A percentile compares a stretch with the other conserved stretches of the same genome.
Evolutionary conservation across 2,113 vertebrate species (phyloP).

Genomic region (Spilogale gracilis): DNA sequence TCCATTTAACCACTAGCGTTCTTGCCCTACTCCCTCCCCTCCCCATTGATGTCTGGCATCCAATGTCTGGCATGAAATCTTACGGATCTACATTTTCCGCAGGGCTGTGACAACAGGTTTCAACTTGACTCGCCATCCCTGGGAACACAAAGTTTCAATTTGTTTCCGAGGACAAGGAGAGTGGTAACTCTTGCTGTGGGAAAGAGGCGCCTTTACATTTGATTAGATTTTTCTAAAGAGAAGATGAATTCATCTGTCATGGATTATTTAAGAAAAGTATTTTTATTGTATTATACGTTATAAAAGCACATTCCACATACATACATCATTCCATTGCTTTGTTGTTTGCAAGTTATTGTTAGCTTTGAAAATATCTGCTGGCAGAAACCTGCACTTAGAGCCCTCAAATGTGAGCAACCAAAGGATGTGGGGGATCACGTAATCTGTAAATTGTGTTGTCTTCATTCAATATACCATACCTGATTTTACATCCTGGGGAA

Average conservation of each 20-base stretch:
- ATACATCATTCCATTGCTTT: not conserved
- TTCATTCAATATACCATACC: fast-evolving
- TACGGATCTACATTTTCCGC: slow-evolving; percentile 64
- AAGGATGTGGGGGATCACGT: not conserved
- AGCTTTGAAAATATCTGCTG: not conserved
- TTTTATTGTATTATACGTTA: slow-evolving; percentile 40
- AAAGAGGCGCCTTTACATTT: slow-evolving; percentile 58
- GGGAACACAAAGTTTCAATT: slow-evolving; percentile 70
- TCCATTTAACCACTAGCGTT: slow-evolving; percentile 55
- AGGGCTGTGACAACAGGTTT: slow-evolving; percentile 71
- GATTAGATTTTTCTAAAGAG: slow-evolving; percentile 71
- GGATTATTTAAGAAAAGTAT: slow-evolving; percentile 48
- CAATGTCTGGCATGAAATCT: slow-evolving; percentile 63
- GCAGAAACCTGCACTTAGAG: not conserved
- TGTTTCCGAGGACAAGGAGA: slow-evolving; percentile 69
- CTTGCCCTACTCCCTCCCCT: no score
- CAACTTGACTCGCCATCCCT: slow-evolving; percentile 70
- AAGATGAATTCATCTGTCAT: slow-evolving; percentile 48
- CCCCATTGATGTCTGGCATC: not conserved
- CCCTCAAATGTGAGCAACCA: not conserved
- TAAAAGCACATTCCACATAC: slow-evolving; percentile 40
- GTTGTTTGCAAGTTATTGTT: not conserved
- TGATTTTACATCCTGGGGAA: not conserved
- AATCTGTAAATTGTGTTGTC: fast-evolving
- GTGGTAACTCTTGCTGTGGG: slow-evolving; percentile 46